phyloP scores from a whole-genome alignment of 2,797 vertebrate species.

The Salmo trutta region DNA sequence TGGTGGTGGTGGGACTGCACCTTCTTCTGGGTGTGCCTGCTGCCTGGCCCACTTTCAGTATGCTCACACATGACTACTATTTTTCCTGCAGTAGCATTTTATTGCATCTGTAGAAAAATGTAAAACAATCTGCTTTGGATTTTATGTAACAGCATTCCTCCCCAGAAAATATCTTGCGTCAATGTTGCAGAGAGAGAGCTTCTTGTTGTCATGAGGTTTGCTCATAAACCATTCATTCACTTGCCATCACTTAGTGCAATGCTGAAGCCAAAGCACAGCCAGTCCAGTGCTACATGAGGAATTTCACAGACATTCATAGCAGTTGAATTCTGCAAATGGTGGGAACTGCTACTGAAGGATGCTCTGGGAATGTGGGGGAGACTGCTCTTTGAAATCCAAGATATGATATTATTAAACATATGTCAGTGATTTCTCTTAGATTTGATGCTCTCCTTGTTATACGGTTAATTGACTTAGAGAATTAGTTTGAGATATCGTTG shows the following conservation, averaged over 20 bases:
- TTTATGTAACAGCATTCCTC: neutral
- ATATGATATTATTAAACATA: neutral
- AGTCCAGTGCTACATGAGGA: neutral
- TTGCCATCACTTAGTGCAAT: neutral
- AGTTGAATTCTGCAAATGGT: neutral
- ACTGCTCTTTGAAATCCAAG: neutral
- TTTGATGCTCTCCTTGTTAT: neutral
- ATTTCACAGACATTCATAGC: neutral
- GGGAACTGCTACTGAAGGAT: neutral
- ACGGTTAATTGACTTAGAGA: neutral
- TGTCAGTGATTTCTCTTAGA: neutral
- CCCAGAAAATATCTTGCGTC: too few species aligned
- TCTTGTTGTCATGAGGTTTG: too few species aligned
- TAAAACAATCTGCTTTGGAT: neutral
- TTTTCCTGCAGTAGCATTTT: neutral
- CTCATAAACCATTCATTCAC: neutral
- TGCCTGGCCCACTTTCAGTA: neutral
- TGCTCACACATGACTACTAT: neutral
- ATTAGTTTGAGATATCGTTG: neutral
- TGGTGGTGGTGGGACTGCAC: neutral
- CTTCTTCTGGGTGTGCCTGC: too few species aligned
- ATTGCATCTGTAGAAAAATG: neutral
- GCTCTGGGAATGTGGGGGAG: neutral
- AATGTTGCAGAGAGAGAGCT: too few species aligned
- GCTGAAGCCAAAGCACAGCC: neutral